Conservation (phyloP, 2,113 vertebrate genomes). For the Pachyramphus minor region DNA sequence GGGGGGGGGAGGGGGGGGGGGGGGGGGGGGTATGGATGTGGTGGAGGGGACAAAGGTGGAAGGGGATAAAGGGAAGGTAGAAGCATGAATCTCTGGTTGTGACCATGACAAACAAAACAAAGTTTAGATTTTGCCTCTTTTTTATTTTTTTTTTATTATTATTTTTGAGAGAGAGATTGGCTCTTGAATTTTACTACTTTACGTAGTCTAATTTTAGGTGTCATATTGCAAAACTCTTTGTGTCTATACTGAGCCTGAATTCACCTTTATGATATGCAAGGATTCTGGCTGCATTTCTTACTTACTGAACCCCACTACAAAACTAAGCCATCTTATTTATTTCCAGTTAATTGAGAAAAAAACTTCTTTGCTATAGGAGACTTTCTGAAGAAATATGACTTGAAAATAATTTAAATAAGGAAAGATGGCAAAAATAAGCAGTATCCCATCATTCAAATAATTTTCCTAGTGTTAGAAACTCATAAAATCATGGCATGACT, state of each 20-base stretch:
- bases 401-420: neutral
- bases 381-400: neutral
- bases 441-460: neutral
- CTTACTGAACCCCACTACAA: neutral
- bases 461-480: neutral
- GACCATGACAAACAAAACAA: neutral
- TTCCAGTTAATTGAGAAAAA: neutral
- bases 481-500: neutral
- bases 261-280: neutral
- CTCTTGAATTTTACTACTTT: neutral
- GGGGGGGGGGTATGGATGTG: neutral
- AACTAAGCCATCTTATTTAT: neutral
- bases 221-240: neutral
- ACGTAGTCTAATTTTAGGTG: constrained; percentile 7
- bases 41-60: neutral
- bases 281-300: neutral
- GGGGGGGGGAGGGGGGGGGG: too few species aligned
- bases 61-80: too few species aligned
- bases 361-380: neutral
- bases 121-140: neutral
- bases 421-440: neutral
- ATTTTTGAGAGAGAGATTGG: neutral
- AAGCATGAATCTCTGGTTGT: neutral
- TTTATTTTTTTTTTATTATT: too few species aligned
- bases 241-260: neutral